These are phyloP conservation scores for Caenorhabditis sinica DNA, from an alignment of 2,888 invertebrate species.

Conservation along the genomic window DNA sequence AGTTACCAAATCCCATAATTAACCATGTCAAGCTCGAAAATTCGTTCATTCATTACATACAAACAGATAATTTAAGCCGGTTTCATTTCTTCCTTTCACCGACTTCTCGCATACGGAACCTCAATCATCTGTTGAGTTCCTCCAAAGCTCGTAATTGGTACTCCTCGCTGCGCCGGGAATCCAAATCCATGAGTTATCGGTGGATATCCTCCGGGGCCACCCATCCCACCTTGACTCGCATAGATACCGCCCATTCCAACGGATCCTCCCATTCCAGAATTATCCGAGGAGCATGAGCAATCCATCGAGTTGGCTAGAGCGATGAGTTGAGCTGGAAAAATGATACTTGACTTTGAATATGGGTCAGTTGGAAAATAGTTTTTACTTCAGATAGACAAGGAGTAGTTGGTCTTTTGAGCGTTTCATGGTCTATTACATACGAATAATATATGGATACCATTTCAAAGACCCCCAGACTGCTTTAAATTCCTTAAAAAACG, in stretches of 20 bases:
- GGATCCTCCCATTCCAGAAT: constrained; percentile 52
- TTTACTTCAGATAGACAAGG: too few species aligned
- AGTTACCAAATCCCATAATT: too few species aligned
- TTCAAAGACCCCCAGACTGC: too few species aligned
- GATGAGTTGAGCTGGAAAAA: constrained; percentile 78
- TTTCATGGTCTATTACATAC: too few species aligned
- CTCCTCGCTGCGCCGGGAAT: constrained; percentile 58
- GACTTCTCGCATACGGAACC: constrained; percentile 48
- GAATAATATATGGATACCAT: too few species aligned
- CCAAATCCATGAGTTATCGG: constrained; percentile 57
- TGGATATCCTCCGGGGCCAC: constrained; percentile 47
- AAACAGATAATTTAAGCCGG: not conserved
- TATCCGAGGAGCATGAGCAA: constrained; percentile 77
- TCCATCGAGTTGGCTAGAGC: constrained; percentile 81
- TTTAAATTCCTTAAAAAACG: too few species aligned
- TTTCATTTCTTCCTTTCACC: constrained; percentile 1
- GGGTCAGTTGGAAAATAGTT: not conserved
- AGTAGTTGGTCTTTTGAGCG: too few species aligned
- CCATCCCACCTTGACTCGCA: constrained; percentile 45
- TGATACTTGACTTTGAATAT: not conserved
- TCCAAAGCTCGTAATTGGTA: constrained; percentile 49
- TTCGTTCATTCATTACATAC: constrained; percentile 14
- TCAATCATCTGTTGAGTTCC: constrained; percentile 62
- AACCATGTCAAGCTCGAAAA: too few species aligned
- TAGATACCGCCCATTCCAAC: constrained; percentile 63